Evolutionary conservation across 2,888 invertebrate genomes (phyloP).

Genomic region (Oasisia sp.): DNA sequence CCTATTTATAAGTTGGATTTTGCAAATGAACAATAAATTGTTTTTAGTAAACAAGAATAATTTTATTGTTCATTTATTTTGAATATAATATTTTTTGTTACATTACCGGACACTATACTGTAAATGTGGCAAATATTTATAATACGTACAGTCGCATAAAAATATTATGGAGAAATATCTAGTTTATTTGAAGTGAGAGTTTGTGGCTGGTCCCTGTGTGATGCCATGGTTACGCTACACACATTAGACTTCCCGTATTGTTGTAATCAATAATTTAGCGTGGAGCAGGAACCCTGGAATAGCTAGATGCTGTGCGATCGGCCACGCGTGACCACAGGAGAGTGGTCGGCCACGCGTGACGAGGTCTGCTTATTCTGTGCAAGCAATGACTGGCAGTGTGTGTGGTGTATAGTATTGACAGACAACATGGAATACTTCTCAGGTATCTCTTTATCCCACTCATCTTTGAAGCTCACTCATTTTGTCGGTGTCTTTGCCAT

Average conservation of each 20-base stretch:
- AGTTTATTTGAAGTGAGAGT: neutral
- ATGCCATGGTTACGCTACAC: constrained; percentile 10
- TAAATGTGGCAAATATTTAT: neutral
- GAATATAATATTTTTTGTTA: neutral
- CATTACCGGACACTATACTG: no score
- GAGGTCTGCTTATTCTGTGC: neutral
- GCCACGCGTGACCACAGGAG: neutral
- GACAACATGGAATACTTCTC: neutral
- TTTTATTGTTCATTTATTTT: neutral
- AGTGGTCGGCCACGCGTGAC: neutral
- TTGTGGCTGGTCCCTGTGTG: neutral
- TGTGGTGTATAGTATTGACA: neutral
- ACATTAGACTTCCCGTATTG: neutral
- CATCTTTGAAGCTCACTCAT: neutral
- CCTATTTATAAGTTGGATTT: neutral
- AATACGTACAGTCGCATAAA: neutral
- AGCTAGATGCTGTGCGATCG: neutral
- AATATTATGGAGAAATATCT: neutral
- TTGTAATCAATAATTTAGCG: neutral
- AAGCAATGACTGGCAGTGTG: neutral
- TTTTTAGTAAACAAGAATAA: neutral
- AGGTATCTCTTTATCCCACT: neutral
- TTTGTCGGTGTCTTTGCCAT: neutral
- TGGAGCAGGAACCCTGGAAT: neutral
- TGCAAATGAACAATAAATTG: neutral